Percentiles rank a stretch among this genome's conserved stretches.
These are phyloP conservation scores for Pentalonia nigronervosa DNA, from an alignment of 1,140 invertebrate species.

Conservation along the genomic window DNA sequence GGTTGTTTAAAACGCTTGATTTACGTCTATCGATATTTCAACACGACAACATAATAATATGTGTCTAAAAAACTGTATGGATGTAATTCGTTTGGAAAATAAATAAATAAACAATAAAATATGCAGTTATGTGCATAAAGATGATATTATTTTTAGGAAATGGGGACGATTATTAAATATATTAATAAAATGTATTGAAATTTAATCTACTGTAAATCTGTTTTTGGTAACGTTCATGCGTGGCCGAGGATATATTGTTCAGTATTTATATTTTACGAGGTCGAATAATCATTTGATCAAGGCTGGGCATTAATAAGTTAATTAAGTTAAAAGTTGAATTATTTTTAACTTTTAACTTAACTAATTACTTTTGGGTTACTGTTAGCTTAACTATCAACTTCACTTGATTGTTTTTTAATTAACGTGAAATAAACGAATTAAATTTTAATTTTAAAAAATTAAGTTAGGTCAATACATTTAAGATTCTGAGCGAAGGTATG, in stretches of 20 bases:
- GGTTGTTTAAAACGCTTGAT: conserved; percentile 2
- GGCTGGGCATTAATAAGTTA: no score
- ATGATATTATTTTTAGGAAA: neutral
- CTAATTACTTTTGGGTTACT: no score
- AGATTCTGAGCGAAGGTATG: no score
- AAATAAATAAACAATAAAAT: neutral
- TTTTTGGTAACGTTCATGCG: neutral
- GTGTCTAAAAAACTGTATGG: neutral
- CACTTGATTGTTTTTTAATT: no score
- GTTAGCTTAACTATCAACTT: no score
- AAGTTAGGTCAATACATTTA: no score
- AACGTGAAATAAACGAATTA: no score
- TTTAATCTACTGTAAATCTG: neutral
- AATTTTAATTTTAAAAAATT: no score
- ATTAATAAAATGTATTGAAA: neutral
- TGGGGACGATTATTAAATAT: neutral
- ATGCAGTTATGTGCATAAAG: neutral
- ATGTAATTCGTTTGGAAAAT: neutral
- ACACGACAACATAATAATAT: neutral
- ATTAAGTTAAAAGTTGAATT: no score
- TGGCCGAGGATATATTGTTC: neutral
- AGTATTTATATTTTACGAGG: neutral
- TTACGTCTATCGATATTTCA: neutral
- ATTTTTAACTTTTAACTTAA: no score
- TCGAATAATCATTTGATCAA: neutral